A percentile compares a stretch with the other conserved stretches of the same genome.
These are phyloP conservation scores for Heliocidaris tuberculata DNA, from an alignment of 35 echinoderm and acorn worm genomes.

Conservation along the genomic window DNA sequence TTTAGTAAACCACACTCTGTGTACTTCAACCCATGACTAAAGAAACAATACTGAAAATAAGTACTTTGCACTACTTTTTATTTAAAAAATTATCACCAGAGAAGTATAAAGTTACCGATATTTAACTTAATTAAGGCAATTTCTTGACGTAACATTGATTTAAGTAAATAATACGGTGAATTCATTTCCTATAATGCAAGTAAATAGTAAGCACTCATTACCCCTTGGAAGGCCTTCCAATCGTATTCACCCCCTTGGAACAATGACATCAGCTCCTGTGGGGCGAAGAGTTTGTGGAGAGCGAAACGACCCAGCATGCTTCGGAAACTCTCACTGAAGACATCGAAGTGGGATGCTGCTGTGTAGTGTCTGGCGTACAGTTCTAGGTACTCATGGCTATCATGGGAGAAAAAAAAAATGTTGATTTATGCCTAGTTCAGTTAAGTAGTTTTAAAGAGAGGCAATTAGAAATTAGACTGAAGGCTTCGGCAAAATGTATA, in stretches of 20 bases:
- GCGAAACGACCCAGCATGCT: not conserved
- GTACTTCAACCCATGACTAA: no score
- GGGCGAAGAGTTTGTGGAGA: not conserved
- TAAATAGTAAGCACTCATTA: not conserved
- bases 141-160: no score
- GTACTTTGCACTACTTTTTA: no score
- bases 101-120: no score
- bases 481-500: not conserved
- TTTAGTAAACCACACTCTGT: no score
- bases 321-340: not conserved
- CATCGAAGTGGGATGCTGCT: not conserved
- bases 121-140: no score
- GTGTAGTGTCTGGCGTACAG: slow-evolving; percentile 12
- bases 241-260: slow-evolving; percentile 10
- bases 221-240: not conserved
- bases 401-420: not conserved
- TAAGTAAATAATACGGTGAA: no score
- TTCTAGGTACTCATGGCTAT: not conserved
- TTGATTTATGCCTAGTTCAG: not conserved
- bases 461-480: not conserved
- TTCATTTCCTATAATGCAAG: no score
- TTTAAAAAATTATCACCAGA: no score
- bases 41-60: no score
- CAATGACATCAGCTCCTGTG: not conserved
- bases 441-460: no score